phyloP scores from a whole-genome alignment of 1,140 invertebrate genomes.

The Pseudomyrmex sp. region DNA sequence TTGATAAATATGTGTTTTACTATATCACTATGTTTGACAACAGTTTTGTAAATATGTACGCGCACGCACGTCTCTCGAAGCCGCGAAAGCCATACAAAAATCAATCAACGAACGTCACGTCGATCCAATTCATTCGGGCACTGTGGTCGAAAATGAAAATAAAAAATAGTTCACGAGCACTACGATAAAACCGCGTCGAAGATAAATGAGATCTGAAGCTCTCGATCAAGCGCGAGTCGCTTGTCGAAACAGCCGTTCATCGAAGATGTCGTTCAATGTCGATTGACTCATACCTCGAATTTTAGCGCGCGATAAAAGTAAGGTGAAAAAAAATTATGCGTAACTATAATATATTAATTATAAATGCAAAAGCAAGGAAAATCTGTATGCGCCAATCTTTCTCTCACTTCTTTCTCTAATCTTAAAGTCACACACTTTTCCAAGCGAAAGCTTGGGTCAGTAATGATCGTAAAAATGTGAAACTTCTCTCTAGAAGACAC shows the following conservation, averaged over 20 bases:
- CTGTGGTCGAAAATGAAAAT: conserved; percentile 35
- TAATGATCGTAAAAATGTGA: conserved; percentile 11
- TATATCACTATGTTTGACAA: conserved; percentile 12
- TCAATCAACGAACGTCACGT: conserved; percentile 26
- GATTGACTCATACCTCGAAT: conserved; percentile 19
- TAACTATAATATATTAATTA: not conserved
- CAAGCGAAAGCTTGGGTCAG: not conserved
- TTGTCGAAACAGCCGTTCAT: conserved; percentile 32
- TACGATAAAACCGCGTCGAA: conserved; percentile 39
- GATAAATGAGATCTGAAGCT: conserved; percentile 50
- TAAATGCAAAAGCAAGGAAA: too few species aligned
- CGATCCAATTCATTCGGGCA: conserved; percentile 12
- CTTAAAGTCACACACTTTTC: conserved; percentile 22
- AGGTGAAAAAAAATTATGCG: conserved; percentile 42
- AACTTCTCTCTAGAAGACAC: not conserved
- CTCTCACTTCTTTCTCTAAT: not conserved
- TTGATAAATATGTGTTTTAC: too few species aligned
- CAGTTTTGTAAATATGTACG: not conserved
- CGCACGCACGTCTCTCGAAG: not conserved
- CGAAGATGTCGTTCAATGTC: conserved; percentile 26
- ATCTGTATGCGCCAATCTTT: not conserved
- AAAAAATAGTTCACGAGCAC: conserved; percentile 31
- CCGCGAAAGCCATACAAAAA: conserved; percentile 27
- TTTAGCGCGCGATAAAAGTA: not conserved
- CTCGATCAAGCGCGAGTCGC: conserved; percentile 40